phyloP scores from a whole-genome alignment of 1,140 invertebrate species.

The Carposina sasakii region DNA sequence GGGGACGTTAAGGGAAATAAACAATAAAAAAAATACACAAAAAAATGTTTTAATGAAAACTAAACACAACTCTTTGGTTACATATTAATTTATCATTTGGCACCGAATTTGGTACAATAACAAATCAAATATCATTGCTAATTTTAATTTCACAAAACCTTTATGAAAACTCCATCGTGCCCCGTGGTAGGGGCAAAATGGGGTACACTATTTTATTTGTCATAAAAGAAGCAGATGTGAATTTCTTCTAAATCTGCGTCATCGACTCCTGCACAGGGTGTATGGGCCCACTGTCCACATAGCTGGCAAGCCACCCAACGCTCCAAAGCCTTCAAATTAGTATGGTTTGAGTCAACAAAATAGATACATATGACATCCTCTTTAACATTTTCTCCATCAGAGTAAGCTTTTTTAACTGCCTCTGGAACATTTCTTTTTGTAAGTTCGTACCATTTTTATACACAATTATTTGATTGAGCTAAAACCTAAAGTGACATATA shows the following conservation, averaged over 20 bases:
- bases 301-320: constrained; percentile 38
- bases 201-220: constrained; percentile 23
- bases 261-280: constrained; percentile 37
- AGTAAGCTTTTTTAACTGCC: constrained; percentile 17
- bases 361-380: constrained; percentile 35
- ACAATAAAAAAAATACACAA: too few relatives aligned
- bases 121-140: constrained; percentile 15
- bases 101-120: constrained; percentile 19
- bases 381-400: constrained; percentile 19
- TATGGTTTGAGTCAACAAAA: constrained; percentile 27
- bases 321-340: constrained; percentile 36
- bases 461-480: too few relatives aligned
- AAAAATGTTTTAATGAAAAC: constrained; percentile 17
- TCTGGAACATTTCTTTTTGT: too few relatives aligned
- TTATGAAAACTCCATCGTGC: constrained; percentile 18
- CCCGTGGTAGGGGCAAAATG: constrained; percentile 23
- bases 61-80: constrained; percentile 17
- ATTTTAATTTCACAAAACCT: constrained; percentile 17
- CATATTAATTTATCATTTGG: constrained; percentile 24
- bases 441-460: too few relatives aligned
- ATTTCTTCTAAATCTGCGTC: constrained; percentile 34
- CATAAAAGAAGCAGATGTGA: constrained; percentile 33
- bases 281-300: constrained; percentile 42
- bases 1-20: too few relatives aligned
- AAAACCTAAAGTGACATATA: too few relatives aligned